phyloP scores from a whole-genome alignment of 2,888 invertebrate genomes.

The Sepiola atlantica region DNA sequence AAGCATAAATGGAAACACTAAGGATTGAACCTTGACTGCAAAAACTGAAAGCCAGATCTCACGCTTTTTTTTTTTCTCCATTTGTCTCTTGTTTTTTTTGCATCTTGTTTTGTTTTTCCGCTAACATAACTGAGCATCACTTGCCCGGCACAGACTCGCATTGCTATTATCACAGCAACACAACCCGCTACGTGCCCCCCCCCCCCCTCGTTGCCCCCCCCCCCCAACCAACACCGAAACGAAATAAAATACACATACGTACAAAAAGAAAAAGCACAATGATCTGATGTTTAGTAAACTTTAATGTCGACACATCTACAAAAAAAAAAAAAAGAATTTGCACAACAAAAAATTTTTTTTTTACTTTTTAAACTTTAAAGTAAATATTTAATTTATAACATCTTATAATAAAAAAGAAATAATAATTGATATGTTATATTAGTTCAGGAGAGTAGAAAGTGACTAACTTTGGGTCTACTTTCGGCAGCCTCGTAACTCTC shows the following conservation, averaged over 20 bases:
- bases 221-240: no score
- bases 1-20: neutral
- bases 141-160: neutral
- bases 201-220: no score
- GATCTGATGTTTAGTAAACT: neutral
- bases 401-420: no score
- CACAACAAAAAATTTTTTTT: no score
- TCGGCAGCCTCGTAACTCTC: no score
- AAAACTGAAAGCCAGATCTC: slow-evolving; percentile 32
- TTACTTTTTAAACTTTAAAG: no score
- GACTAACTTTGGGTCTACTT: no score
- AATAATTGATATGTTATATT: no score
- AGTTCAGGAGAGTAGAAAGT: no score
- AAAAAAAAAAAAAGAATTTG: neutral
- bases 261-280: neutral
- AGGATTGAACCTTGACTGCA: neutral
- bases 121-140: neutral
- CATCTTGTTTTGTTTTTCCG: neutral
- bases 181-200: neutral
- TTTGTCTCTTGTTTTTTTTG: neutral
- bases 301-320: neutral
- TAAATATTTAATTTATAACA: no score
- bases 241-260: no score
- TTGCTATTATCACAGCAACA: neutral
- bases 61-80: neutral